phyloP scores from a whole-genome alignment of 2,113 vertebrate genomes.

The Macheiramphus alcinus region DNA sequence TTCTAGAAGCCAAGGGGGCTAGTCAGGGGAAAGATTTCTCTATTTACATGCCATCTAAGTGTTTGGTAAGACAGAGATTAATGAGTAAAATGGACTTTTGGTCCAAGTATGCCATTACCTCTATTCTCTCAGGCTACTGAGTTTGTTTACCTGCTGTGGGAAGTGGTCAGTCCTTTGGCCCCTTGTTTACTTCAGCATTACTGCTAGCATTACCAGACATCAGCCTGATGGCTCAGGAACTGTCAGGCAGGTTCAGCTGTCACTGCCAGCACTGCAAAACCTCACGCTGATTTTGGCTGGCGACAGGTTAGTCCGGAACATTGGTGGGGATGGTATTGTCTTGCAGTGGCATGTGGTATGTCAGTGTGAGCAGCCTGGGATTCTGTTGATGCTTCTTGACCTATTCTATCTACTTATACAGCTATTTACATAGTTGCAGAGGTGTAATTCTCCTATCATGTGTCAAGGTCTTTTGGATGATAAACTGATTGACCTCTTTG shows the following conservation, averaged over 20 bases:
- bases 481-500: not conserved
- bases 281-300: fast-evolving
- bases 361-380: not conserved
- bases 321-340: fast-evolving
- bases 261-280: fast-evolving
- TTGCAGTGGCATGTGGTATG: fast-evolving
- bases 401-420: not conserved
- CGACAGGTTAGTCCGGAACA: not conserved
- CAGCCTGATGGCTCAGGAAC: not conserved
- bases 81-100: not conserved
- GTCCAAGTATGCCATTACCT: not conserved
- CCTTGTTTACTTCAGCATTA: not conserved
- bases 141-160: not conserved
- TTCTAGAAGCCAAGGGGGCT: not conserved
- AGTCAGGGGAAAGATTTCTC: not conserved
- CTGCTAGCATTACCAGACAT: fast-evolving
- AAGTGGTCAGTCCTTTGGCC: not conserved
- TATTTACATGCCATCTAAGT: not conserved
- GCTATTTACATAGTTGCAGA: slow-evolving; percentile 3
- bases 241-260: not conserved
- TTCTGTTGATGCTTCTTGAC: not conserved
- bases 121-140: not conserved
- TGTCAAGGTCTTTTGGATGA: not conserved
- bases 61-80: not conserved
- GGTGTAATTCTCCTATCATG: not conserved